phyloP scores from a whole-genome alignment of 2,113 vertebrate genomes.

The Theristicus caerulescens region DNA sequence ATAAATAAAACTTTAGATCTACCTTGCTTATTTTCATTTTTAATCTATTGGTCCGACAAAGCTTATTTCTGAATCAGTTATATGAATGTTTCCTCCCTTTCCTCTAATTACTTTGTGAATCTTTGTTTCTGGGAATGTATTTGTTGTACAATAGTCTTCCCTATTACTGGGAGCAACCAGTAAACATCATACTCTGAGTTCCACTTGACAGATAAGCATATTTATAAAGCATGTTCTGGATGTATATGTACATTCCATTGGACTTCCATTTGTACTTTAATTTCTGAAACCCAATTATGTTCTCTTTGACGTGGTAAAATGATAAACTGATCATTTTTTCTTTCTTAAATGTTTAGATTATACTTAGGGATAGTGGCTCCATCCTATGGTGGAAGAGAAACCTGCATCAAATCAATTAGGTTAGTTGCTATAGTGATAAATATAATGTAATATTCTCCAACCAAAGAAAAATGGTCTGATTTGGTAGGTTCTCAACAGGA shows the following conservation, averaged over 20 bases:
- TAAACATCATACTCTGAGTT: neutral
- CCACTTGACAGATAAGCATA: neutral
- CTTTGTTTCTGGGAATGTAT: neutral
- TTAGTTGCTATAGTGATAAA: constrained; percentile 76
- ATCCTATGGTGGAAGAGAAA: constrained; percentile 85
- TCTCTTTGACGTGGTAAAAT: neutral
- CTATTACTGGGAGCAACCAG: neutral
- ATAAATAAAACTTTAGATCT: neutral
- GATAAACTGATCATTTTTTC: constrained; percentile 27
- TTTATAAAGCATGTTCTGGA: neutral
- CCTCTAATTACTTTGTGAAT: neutral
- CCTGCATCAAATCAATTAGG: constrained; percentile 73
- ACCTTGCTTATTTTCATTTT: neutral
- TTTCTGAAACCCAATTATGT: neutral
- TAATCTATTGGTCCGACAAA: neutral
- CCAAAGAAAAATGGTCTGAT: neutral
- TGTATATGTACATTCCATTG: neutral
- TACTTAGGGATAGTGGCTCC: constrained; percentile 84
- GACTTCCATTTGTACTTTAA: neutral
- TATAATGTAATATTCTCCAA: constrained; percentile 20
- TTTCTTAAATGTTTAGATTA: constrained; percentile 63
- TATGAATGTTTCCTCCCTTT: neutral
- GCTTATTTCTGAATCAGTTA: neutral
- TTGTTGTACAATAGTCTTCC: neutral
- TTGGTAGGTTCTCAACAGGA: neutral